Conservation (phyloP, 2,113 vertebrate genomes). For the Pelusios castaneus region DNA sequence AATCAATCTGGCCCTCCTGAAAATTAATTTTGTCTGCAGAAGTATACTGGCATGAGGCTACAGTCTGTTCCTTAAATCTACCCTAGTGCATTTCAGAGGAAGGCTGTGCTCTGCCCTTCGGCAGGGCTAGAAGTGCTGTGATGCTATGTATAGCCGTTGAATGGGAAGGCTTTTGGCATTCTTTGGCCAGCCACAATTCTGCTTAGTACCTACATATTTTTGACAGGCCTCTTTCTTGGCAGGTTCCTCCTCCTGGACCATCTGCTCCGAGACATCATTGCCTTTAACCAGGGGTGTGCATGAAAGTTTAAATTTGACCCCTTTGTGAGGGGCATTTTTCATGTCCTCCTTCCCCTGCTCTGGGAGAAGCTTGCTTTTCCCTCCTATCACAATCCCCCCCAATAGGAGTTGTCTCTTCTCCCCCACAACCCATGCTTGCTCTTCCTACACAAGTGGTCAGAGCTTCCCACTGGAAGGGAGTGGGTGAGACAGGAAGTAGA, state of each 20-base stretch:
- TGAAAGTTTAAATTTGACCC: no score
- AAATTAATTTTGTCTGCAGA: constrained; percentile 31
- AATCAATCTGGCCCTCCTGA: constrained; percentile 45
- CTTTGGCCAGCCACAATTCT: background rate
- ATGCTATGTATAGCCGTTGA: rapidly evolving
- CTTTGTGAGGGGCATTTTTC: no score
- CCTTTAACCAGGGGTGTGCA: background rate
- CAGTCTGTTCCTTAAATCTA: background rate
- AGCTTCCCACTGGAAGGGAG: no score
- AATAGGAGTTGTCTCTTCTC: no score
- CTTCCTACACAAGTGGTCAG: no score
- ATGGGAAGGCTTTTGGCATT: background rate
- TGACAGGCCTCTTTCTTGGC: background rate
- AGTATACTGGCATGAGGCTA: background rate
- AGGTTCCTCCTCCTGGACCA: background rate
- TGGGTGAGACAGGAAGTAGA: no score
- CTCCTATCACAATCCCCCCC: no score
- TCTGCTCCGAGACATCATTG: background rate
- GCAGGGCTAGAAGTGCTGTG: background rate
- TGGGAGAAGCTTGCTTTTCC: no score
- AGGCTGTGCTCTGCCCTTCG: background rate
- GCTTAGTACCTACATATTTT: background rate
- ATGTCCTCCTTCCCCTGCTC: no score
- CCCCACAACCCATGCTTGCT: no score
- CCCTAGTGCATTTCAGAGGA: background rate